Evolutionary conservation across 2,113 vertebrate genomes (phyloP).

Genomic region (Caretta caretta): DNA sequence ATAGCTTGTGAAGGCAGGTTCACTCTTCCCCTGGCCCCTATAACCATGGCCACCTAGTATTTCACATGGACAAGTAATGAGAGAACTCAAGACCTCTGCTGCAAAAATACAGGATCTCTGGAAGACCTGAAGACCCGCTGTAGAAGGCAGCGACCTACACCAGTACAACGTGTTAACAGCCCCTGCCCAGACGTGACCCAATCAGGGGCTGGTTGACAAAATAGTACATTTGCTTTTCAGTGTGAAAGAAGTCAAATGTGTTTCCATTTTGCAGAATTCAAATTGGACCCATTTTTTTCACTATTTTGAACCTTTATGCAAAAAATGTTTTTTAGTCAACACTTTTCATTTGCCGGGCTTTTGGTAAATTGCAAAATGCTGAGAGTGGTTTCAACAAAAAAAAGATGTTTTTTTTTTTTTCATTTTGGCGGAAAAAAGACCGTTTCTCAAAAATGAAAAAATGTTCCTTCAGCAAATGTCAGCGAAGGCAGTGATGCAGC

Average conservation of each 20-base stretch:
- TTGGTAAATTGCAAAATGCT: conserved; percentile 55
- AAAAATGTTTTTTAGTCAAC: conserved; percentile 51
- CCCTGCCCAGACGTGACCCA: neutral
- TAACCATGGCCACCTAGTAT: neutral
- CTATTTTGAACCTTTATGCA: conserved; percentile 4
- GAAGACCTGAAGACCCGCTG: neutral
- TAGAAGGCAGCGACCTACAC: neutral
- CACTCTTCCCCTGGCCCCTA: neutral
- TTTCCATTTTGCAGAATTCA: conserved; percentile 38
- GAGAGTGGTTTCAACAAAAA: conserved; percentile 48
- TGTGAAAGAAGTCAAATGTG: neutral
- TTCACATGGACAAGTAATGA: neutral
- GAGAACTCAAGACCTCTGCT: neutral
- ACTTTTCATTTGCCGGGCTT: conserved; percentile 44
- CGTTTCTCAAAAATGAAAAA: neutral
- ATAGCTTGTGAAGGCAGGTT: neutral
- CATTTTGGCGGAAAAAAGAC: neutral
- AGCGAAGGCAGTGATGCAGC: neutral
- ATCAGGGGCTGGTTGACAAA: neutral
- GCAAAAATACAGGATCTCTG: neutral
- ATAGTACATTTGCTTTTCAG: neutral
- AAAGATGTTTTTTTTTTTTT: conserved; percentile 24
- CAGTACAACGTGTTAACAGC: neutral
- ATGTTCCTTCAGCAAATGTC: neutral
- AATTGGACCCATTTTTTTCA: conserved; percentile 8